These are phyloP conservation scores for Rhinophrynus dorsalis DNA, from an alignment of 2,797 vertebrate species.

Conservation along the genomic window DNA sequence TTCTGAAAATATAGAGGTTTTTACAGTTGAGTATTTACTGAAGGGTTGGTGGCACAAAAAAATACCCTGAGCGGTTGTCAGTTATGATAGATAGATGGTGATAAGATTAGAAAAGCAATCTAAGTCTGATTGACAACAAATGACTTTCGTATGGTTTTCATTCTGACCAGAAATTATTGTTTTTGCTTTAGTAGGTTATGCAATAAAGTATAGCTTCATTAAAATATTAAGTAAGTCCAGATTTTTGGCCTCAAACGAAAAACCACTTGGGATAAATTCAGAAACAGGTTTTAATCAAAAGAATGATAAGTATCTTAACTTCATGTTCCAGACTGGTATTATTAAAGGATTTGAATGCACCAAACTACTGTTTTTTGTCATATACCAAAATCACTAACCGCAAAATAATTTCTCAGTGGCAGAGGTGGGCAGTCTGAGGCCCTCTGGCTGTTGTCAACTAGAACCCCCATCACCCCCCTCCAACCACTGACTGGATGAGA, in stretches of 20 bases:
- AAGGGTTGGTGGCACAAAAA: background rate
- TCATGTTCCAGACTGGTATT: conserved; percentile 12
- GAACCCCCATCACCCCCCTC: no score
- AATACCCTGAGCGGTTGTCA: background rate
- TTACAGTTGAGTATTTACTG: background rate
- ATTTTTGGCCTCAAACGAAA: conserved; percentile 13
- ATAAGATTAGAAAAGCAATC: background rate
- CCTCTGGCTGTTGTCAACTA: no score
- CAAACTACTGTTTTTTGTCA: conserved; percentile 57
- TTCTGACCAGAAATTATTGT: background rate
- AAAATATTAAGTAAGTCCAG: conserved; percentile 36
- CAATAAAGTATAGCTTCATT: conserved; percentile 37
- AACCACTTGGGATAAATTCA: conserved; percentile 6
- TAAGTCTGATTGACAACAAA: conserved; percentile 3
- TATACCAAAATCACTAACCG: conserved; percentile 5
- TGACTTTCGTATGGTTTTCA: conserved; percentile 22
- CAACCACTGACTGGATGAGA: no score
- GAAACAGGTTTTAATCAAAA: conserved; percentile 12
- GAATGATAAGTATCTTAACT: conserved; percentile 13
- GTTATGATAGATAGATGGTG: background rate
- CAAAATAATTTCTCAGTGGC: no score
- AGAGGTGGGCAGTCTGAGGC: no score
- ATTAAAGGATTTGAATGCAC: conserved; percentile 53
- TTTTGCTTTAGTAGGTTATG: conserved; percentile 32
- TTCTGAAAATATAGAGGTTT: no score